Conservation (phyloP, 2,113 vertebrate genomes). For the Zosterops borbonicus region DNA sequence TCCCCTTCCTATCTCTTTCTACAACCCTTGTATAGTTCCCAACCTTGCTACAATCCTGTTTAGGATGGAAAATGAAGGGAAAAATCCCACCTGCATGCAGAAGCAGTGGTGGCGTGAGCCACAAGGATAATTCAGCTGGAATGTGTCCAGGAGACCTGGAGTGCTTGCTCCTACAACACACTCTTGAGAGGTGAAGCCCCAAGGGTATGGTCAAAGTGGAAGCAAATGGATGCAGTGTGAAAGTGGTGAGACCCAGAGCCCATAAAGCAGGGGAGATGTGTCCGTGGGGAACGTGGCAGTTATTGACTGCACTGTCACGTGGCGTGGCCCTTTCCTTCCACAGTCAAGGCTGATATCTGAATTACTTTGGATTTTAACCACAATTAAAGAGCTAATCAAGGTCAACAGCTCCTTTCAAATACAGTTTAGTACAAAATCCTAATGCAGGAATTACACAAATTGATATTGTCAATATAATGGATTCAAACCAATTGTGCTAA, state of each 20-base stretch:
- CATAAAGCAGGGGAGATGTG: background rate
- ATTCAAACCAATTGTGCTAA: slow-evolving; percentile 64
- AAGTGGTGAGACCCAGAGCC: background rate
- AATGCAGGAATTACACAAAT: slow-evolving; percentile 74
- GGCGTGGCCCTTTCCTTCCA: slow-evolving; percentile 11
- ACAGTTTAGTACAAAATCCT: slow-evolving; percentile 72
- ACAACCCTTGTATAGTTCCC: background rate
- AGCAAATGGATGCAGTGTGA: background rate
- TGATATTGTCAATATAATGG: slow-evolving; percentile 79
- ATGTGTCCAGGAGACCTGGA: background rate
- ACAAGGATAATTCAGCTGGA: background rate
- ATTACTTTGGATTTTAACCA: slow-evolving; percentile 73
- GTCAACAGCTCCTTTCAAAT: slow-evolving; percentile 72
- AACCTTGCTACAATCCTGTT: background rate
- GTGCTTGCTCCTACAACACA: background rate
- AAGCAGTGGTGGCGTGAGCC: background rate
- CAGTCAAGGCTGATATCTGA: slow-evolving; percentile 39
- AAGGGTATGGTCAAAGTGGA: background rate
- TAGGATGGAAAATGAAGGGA: background rate
- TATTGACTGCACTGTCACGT: slow-evolving; percentile 5
- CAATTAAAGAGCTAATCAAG: slow-evolving; percentile 76
- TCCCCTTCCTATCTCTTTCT: background rate
- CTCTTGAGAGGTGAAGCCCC: background rate
- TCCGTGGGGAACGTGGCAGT: background rate
- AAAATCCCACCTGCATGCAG: background rate